phyloP scores from a whole-genome alignment of 2,888 invertebrate genomes.

The Amblyjoppa proteus region DNA sequence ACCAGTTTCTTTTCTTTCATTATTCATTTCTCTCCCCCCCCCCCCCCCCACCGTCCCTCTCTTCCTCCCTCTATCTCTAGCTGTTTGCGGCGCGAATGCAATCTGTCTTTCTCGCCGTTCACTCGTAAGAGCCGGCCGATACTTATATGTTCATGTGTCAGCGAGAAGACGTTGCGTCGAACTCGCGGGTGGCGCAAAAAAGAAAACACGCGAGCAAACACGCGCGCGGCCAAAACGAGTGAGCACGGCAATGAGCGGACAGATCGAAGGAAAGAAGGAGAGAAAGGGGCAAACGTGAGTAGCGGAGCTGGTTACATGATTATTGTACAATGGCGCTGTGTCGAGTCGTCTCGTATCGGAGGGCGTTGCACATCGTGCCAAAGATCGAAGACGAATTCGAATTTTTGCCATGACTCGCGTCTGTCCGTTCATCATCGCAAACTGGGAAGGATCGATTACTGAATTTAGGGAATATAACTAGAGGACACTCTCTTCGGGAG shows the following conservation, averaged over 20 bases:
- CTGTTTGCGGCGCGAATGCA: slow-evolving; percentile 1
- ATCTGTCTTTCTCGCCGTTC: slow-evolving; percentile 47
- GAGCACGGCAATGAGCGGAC: slow-evolving; percentile 42
- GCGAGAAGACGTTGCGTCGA: slow-evolving; percentile 52
- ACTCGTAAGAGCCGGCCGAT: slow-evolving; percentile 52
- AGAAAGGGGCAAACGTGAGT: slow-evolving; percentile 1
- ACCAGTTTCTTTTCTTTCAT: slow-evolving; percentile 35
- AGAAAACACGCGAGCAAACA: neutral
- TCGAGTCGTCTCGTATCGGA: too few species aligned
- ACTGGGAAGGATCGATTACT: too few species aligned
- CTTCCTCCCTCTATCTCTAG: neutral
- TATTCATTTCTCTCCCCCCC: neutral
- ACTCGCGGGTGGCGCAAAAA: slow-evolving; percentile 59
- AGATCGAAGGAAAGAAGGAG: slow-evolving; percentile 8
- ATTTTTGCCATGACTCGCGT: too few species aligned
- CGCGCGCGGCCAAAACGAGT: slow-evolving; percentile 13
- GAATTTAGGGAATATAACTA: too few species aligned
- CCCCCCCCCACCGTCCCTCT: neutral
- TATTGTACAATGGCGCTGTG: too few species aligned
- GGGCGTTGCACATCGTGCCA: too few species aligned
- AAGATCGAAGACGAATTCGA: too few species aligned
- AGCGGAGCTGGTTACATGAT: neutral
- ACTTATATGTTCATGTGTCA: slow-evolving; percentile 62
- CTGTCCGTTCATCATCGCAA: too few species aligned
- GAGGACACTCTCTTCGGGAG: too few species aligned